phyloP scores from a whole-genome alignment of 2,113 vertebrate genomes.

The Cyphomyrus plagiostoma region DNA sequence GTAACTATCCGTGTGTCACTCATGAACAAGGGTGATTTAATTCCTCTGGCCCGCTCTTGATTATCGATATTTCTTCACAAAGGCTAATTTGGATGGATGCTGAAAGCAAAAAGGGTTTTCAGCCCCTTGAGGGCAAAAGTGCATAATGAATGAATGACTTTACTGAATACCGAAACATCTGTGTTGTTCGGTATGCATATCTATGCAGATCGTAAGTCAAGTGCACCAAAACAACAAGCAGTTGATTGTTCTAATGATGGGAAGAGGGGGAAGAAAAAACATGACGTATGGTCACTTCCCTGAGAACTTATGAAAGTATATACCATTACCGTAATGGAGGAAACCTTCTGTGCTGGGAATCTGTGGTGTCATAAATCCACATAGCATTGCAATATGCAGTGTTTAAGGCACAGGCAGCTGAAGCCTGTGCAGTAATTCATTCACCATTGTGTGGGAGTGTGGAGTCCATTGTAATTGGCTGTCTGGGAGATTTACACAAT shows the following conservation, averaged over 20 bases:
- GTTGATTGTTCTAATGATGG: not conserved
- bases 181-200: slow-evolving; percentile 20
- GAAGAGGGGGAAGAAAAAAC: not conserved
- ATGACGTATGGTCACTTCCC: not conserved
- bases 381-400: not conserved
- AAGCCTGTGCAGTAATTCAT: not conserved
- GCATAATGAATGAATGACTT: slow-evolving; percentile 17
- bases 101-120: slow-evolving; percentile 13
- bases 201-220: not conserved
- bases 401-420: not conserved
- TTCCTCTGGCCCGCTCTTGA: not conserved
- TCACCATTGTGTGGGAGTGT: not conserved
- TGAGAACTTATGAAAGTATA: not conserved
- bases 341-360: not conserved
- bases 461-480: not conserved
- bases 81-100: slow-evolving; percentile 26
- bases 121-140: slow-evolving; percentile 7
- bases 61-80: slow-evolving; percentile 33
- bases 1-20: not conserved
- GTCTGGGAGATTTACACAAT: not conserved
- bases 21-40: not conserved
- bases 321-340: not conserved
- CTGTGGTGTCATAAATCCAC: not conserved
- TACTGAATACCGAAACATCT: not conserved
- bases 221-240: not conserved